Evolutionary conservation across 2,113 vertebrate genomes (phyloP), one percentile per base, ranked within the genome.

Genomic region (Nesospiza acunhae): DNA sequence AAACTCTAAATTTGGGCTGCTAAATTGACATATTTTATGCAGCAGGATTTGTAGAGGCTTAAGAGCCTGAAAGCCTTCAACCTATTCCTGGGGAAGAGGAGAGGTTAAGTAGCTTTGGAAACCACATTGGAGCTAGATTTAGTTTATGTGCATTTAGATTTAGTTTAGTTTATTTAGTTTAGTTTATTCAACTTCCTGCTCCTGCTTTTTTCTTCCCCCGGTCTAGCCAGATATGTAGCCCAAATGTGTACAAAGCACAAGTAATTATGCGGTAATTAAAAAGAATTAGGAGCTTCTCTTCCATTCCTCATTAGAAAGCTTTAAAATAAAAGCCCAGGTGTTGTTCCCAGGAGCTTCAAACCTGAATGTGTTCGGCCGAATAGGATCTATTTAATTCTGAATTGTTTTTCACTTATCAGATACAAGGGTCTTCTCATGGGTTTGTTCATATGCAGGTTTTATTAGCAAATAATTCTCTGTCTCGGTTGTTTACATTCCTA

Each of bases 401-500:
- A 83, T 28, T 75, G 13, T 2, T 68, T 91, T 92, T 80, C 18
- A 39, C 21, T 62, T 90, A 55, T 55, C 30, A 80, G 81, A 82
- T 60, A 18, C 26, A 92, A 50, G 35, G 55, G 21, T 70, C 5
- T 70, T 67, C 19, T 63, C 0, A 0, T 41, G 27, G 53, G 10
- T 80, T 93, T 93, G 59, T 84, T 93, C 73, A 31, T 70, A 63
- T 75, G 37, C 26, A 91, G 75, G 31, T 73, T 94, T 90, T 69
- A 88, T 95, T 62, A 88, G 41, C 49, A 87, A 90, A 50, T 31
- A 92, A n/a, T 37, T 91, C n/a, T 59, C 27, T 89, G 21, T 67
- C 75, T 93, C 69, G 42, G n/a, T 68, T 94, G 68, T 92, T 96
- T 96, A 75, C 89, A 90, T 96, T 98, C 93, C 63, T 94, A 30